Evolutionary conservation across 2,797 vertebrate genomes (phyloP), one percentile per base, ranked within the genome.

Genomic region (Hafferia zeledoni): DNA sequence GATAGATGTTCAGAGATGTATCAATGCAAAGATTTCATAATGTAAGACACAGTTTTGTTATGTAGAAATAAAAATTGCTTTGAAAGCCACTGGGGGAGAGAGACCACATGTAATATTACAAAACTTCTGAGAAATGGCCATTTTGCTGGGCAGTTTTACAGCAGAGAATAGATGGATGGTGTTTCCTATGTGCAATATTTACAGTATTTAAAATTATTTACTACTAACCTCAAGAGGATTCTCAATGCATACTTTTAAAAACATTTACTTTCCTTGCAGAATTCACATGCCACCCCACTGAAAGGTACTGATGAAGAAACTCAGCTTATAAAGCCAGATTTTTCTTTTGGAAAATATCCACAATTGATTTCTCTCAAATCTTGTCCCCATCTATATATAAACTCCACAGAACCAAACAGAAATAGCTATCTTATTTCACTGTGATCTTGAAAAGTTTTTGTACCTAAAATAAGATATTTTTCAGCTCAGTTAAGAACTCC

Each of bases 11-110:
- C 43, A 81, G 65, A 78, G 30, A 56, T 13, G 7, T 31, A 85
- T 79, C 0, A 0, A 69, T 68, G 92, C 55, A 81, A 93, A 90
- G 85, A 87, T 70, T 94, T 87, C 75, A 75, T 69, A 89, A 75
- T 1, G 1, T 19, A 74, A 74, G 44, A 71, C 76, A 18, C 10
- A 39, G 57, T 92, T 89, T 46, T 57, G 30, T 64, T 65, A 77
- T 64, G 83, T 37, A 75, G 90, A 90, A 95, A 91, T 49, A 92
- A 89, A 89, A 96, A 93, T 49, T 60, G 43, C 60, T 86, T 87
- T 78, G 59, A 89, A 87, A 90, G 72, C 49, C 87, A 56, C 65
- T 82, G 78, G 84, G 78, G 84, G 56, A 94, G 50, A 91, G 30
- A 80, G 70, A 53, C 35, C 67, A 85, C 43, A 75, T 35, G 41